Base-by-base conservation (phyloP, 2,797 vertebrate genomes). In the Chromobotia macracanthus region DNA sequence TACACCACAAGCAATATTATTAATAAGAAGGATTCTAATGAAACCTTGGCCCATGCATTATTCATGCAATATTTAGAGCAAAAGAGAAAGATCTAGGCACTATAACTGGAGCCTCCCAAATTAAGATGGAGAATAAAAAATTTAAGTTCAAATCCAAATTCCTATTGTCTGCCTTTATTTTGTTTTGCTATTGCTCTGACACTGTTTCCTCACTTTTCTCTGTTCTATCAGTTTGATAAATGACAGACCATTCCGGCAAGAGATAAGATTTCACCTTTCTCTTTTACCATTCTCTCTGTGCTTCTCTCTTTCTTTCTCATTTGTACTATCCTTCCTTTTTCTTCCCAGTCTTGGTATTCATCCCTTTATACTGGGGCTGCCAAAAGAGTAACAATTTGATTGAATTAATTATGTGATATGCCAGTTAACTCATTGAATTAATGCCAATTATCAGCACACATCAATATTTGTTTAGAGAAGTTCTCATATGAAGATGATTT, bases 31-130 rank as follows among this genome's bases (percentile, higher is more conserved):
- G 81, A 80, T 80, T 85, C 78, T 87, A 92, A 92, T 91, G 90
- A 90, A 91, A 90, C 86, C 87, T 85, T 50, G 84, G 60, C 83
- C 25, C 89, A 93, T 94, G 89, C 90, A 94, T 94, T 91, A 94
- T 94, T 93, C 88, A 94, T 93, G 84, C 81, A 86, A 89, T 87
- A 90, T 89, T 90, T 86, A 87, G 79, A 75, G 73, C 66, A 82
- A 74, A 82, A 87, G 88, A 80, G 72, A 81, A 78, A 84, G 53
- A 90, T 92, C 91, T 92, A 92, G 76, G 65, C 61, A 48, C 23
- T 70, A 68, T 67, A 75, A 44, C 78, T 66, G 44, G 77, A 82
- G 82, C 76, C 21, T 53, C 18, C 68, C 28, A 25, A 79, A 63
- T 77, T 53, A 9, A 73, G 71, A 72, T 25, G 55, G 67, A 78